These are phyloP conservation scores for Melanotaenia maccullochi DNA, from an alignment of 2,797 vertebrate species.

Conservation along the genomic window DNA sequence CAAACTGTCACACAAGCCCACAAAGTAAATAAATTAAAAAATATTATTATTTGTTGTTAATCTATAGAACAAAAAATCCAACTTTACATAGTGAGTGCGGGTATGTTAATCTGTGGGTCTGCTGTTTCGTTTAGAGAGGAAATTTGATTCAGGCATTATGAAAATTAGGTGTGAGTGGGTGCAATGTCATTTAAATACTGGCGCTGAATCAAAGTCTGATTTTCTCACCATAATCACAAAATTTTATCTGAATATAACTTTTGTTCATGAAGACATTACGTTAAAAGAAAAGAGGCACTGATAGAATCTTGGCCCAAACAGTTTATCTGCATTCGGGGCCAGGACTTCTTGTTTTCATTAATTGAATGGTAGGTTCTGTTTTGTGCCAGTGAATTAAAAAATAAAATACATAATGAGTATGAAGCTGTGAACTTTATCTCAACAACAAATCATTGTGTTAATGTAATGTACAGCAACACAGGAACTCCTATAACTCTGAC, in stretches of 20 bases:
- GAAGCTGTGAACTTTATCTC: no score
- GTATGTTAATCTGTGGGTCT: neutral
- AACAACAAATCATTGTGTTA: neutral
- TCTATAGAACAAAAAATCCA: neutral
- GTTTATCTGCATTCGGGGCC: no score
- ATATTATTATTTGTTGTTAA: neutral
- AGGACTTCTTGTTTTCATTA: no score
- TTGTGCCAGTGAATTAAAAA: no score
- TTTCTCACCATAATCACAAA: neutral
- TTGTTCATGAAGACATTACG: neutral
- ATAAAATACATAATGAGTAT: no score
- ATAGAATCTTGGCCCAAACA: no score
- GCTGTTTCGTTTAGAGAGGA: neutral
- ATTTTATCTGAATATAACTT: neutral
- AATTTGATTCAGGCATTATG: neutral
- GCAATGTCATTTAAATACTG: no score
- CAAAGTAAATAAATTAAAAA: neutral
- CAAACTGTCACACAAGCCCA: neutral
- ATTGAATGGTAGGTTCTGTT: no score
- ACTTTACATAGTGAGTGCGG: no score
- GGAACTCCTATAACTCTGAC: neutral
- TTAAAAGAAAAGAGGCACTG: neutral
- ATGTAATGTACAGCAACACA: neutral
- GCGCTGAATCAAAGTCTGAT: neutral
- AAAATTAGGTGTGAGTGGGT: no score